phyloP scores from a whole-genome alignment of 2,797 vertebrate genomes.

The Ispidina lecontei region DNA sequence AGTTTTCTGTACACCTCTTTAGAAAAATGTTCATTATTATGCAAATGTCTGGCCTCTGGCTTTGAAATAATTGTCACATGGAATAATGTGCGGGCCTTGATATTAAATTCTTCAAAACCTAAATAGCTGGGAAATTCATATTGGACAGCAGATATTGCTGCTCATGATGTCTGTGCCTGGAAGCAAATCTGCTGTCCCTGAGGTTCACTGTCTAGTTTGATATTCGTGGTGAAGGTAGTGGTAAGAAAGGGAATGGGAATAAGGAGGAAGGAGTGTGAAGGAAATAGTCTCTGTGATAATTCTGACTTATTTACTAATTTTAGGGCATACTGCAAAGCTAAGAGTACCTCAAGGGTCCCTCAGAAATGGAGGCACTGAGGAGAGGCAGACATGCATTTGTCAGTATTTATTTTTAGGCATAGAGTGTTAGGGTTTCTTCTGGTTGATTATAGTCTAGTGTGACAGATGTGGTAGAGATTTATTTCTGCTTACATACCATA shows the following conservation, averaged over 20 bases:
- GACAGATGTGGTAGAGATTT: background rate
- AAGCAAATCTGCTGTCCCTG: background rate
- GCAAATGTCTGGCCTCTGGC: slow-evolving; percentile 35
- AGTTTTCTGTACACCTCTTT: background rate
- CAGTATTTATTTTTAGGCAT: slow-evolving; percentile 16
- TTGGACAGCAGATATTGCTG: background rate
- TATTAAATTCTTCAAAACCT: slow-evolving; percentile 9
- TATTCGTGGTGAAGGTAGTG: background rate
- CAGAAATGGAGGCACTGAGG: background rate
- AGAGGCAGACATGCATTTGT: background rate
- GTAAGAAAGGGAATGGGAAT: background rate
- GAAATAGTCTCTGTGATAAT: background rate
- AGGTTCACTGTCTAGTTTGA: background rate
- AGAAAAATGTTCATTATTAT: slow-evolving; percentile 44
- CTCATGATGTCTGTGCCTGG: background rate
- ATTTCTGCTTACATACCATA: background rate
- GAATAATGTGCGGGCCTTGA: background rate
- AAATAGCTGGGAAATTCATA: background rate
- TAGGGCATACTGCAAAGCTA: background rate
- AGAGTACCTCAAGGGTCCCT: background rate
- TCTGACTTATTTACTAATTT: slow-evolving; percentile 1
- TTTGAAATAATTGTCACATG: slow-evolving; percentile 27
- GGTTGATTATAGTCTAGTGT: background rate
- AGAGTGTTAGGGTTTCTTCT: background rate
- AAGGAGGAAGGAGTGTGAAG: background rate